A percentile compares a stretch with the other conserved stretches of the same genome.
phyloP scores from a whole-genome alignment of 2,113 vertebrate genomes.

The Azemiops feae region DNA sequence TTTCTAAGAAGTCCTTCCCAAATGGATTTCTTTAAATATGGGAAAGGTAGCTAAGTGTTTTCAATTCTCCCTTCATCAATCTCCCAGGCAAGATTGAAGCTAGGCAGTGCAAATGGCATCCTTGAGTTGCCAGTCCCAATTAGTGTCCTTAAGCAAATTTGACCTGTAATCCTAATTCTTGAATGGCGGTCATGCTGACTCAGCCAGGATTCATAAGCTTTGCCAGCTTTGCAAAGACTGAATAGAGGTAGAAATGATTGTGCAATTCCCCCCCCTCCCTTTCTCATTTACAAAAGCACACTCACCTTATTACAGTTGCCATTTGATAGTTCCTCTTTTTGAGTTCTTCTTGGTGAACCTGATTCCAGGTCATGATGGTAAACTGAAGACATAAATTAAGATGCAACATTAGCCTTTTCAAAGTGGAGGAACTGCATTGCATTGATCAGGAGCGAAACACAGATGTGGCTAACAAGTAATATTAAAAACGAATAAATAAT shows the following conservation, averaged over 20 bases:
- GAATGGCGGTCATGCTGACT: slow-evolving; percentile 45
- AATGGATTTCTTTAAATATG: background rate
- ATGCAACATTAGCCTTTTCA: background rate
- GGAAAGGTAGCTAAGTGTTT: background rate
- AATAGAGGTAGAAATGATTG: slow-evolving; percentile 51
- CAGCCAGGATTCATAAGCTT: slow-evolving; percentile 20
- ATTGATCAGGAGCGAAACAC: fast-evolving
- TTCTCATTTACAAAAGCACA: slow-evolving; percentile 42
- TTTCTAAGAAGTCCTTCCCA: background rate
- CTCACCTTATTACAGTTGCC: slow-evolving; percentile 47
- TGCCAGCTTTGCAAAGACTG: slow-evolving; percentile 43
- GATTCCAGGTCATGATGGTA: background rate
- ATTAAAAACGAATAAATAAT: background rate
- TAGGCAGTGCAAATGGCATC: background rate
- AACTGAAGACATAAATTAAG: slow-evolving; percentile 20
- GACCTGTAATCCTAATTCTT: background rate
- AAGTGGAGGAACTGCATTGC: background rate
- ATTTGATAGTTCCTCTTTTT: background rate
- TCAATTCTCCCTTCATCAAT: background rate
- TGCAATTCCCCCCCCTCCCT: slow-evolving; percentile 33
- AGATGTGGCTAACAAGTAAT: fast-evolving
- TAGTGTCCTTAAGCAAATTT: background rate
- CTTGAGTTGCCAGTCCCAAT: background rate
- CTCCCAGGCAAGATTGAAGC: background rate
- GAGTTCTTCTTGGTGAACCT: slow-evolving; percentile 16